Conservation (phyloP, 2,113 vertebrate genomes). For the Dolichallabes microphthalmus region DNA sequence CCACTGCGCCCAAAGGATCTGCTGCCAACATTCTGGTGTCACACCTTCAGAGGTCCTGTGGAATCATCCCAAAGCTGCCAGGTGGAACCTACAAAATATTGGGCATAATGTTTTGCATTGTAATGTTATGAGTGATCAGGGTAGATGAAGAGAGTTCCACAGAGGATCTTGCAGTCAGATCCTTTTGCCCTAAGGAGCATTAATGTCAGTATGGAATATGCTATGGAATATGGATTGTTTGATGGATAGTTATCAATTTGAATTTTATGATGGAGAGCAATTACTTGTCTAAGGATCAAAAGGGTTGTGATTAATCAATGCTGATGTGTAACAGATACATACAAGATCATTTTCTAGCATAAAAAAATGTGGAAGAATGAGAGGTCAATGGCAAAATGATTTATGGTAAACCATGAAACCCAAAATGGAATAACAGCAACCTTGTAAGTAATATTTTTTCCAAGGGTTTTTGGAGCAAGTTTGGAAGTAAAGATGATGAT, state of each 20-base stretch:
- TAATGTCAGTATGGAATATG: no score
- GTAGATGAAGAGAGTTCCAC: neutral
- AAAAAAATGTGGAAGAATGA: slow-evolving; percentile 18
- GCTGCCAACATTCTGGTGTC: no score
- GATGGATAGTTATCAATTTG: slow-evolving; percentile 58
- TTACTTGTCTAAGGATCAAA: slow-evolving; percentile 38
- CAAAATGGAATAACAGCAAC: slow-evolving; percentile 23
- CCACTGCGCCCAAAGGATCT: no score
- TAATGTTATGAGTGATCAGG: no score
- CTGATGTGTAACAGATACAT: slow-evolving; percentile 44
- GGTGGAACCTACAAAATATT: no score
- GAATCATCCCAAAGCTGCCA: no score
- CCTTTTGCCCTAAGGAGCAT: neutral
- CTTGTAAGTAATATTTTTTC: slow-evolving; percentile 28
- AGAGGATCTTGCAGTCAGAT: neutral
- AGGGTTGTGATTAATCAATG: slow-evolving; percentile 51
- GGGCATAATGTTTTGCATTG: no score
- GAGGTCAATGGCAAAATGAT: slow-evolving; percentile 17
- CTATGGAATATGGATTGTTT: slow-evolving; percentile 32
- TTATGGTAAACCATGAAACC: slow-evolving; percentile 40
- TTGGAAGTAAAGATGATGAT: slow-evolving; percentile 13
- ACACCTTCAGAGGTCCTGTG: no score
- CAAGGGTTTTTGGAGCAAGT: neutral
- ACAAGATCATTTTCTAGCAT: slow-evolving; percentile 40
- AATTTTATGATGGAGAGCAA: slow-evolving; percentile 34